Percentiles rank a stretch among this genome's conserved stretches.
These are phyloP conservation scores for Scaptomyza flava DNA, from an alignment of 2,888 invertebrate species.

Conservation along the genomic window DNA sequence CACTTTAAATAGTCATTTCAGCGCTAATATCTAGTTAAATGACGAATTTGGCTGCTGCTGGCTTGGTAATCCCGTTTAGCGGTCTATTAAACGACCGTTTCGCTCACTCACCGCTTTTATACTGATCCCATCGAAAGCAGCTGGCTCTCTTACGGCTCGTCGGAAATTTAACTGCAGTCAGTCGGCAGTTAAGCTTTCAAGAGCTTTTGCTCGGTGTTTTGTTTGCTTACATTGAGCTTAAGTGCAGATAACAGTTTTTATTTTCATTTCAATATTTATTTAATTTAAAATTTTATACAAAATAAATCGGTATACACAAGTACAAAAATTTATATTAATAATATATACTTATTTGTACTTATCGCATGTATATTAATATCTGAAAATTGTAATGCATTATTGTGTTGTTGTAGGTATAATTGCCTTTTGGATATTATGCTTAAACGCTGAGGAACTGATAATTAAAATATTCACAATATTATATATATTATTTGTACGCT, in stretches of 20 bases:
- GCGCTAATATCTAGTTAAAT: constrained; percentile 28
- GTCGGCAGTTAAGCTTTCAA: constrained; percentile 49
- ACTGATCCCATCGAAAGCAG: constrained; percentile 42
- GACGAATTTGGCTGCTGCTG: not conserved
- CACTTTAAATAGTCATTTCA: constrained; percentile 42
- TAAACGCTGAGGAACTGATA: constrained; percentile 46
- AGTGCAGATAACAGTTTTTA: constrained; percentile 7
- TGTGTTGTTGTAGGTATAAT: constrained; percentile 10
- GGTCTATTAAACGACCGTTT: constrained; percentile 59
- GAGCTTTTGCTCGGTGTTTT: constrained; percentile 35
- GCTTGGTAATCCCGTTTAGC: constrained; percentile 51
- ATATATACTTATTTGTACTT: constrained; percentile 32
- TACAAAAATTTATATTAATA: constrained; percentile 46
- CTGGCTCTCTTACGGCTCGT: constrained; percentile 30
- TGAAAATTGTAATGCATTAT: constrained; percentile 26
- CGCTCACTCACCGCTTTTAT: constrained; percentile 59
- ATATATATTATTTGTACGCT: constrained; percentile 24
- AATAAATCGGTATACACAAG: constrained; percentile 56
- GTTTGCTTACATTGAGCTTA: constrained; percentile 12
- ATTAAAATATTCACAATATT: constrained; percentile 48
- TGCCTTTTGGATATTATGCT: constrained; percentile 34
- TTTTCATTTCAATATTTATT: constrained; percentile 24
- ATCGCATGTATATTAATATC: constrained; percentile 36
- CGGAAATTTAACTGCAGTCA: constrained; percentile 27
- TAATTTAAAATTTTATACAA: constrained; percentile 59